phyloP scores from a whole-genome alignment of 2,113 vertebrate species.

The Trichomycterus rosablanca region DNA sequence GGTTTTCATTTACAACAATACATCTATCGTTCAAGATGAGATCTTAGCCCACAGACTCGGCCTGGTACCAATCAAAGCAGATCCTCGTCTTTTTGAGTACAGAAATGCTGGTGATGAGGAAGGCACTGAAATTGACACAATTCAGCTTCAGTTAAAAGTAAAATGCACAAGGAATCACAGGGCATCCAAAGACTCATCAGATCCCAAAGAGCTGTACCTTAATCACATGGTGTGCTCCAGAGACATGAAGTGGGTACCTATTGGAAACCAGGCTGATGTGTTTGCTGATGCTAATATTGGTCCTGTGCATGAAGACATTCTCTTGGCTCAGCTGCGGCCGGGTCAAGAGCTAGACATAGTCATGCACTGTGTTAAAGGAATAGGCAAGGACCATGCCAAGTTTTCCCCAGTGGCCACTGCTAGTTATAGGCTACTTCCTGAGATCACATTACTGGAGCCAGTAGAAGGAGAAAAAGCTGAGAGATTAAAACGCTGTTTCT shows the following conservation, averaged over 20 bases:
- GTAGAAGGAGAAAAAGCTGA: slow-evolving; percentile 87
- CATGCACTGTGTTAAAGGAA: slow-evolving; percentile 95
- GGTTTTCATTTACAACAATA: slow-evolving; percentile 95
- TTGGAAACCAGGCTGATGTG: slow-evolving; percentile 93
- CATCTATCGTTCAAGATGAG: slow-evolving; percentile 96
- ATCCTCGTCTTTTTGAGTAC: slow-evolving; percentile 93
- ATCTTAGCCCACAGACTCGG: slow-evolving; percentile 92
- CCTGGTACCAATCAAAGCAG: slow-evolving; percentile 89
- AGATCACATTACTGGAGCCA: slow-evolving; percentile 81
- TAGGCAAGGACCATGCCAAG: slow-evolving; percentile 95
- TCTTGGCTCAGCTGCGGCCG: slow-evolving; percentile 87
- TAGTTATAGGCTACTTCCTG: slow-evolving; percentile 91
- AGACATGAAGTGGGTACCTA: slow-evolving; percentile 90
- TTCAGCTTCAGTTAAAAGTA: slow-evolving; percentile 88
- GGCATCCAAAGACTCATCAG: slow-evolving; percentile 87
- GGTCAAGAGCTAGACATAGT: slow-evolving; percentile 92
- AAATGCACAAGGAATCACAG: slow-evolving; percentile 84
- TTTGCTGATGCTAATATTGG: slow-evolving; percentile 80
- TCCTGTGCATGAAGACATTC: slow-evolving; percentile 87
- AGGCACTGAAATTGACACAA: slow-evolving; percentile 93
- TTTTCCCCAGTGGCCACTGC: slow-evolving; percentile 97
- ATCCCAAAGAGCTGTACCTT: slow-evolving; percentile 86
- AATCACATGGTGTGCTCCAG: slow-evolving; percentile 96
- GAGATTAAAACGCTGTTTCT: slow-evolving; percentile 82
- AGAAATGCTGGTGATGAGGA: slow-evolving; percentile 86